A percentile compares a stretch with the other conserved stretches of the same genome.
Evolutionary conservation across 2,113 vertebrate species (phyloP).

Genomic region (Neoarius graeffei): DNA sequence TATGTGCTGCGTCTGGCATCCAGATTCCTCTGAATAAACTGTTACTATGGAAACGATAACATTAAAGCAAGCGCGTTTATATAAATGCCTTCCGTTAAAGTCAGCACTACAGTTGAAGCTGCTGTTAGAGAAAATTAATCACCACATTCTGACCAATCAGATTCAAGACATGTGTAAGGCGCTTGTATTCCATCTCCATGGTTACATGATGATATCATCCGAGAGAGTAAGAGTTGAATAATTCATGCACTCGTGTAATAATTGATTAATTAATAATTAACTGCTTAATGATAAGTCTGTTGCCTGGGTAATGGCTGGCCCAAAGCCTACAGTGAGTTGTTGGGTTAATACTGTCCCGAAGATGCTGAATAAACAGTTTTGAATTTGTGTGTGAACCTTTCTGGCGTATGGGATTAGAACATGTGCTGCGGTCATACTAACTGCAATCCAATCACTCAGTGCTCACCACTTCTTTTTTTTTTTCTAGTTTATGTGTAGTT

Average conservation of each 20-base stretch:
- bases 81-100: not conserved
- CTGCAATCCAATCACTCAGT: not conserved
- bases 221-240: not conserved
- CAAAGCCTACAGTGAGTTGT: not conserved
- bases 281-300: not conserved
- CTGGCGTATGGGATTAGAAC: not conserved
- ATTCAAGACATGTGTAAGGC: not conserved
- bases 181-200: not conserved
- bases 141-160: not conserved
- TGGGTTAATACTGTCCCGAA: not conserved
- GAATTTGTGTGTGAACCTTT: not conserved
- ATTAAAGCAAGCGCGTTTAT: not conserved
- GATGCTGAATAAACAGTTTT: slow-evolving; percentile 15
- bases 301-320: not conserved
- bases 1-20: too few species aligned
- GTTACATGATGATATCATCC: slow-evolving; percentile 1
- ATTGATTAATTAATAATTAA: not conserved
- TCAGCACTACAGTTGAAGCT: not conserved
- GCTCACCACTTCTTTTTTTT: not conserved
- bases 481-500: not conserved
- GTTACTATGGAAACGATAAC: not conserved
- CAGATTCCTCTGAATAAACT: not conserved
- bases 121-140: not conserved
- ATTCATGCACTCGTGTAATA: slow-evolving; percentile 29
- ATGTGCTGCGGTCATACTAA: not conserved